Evolutionary conservation across 2,797 vertebrate species (phyloP), one percentile per base, ranked within the genome.

Genomic region (Dicrostonyx torquatus): DNA sequence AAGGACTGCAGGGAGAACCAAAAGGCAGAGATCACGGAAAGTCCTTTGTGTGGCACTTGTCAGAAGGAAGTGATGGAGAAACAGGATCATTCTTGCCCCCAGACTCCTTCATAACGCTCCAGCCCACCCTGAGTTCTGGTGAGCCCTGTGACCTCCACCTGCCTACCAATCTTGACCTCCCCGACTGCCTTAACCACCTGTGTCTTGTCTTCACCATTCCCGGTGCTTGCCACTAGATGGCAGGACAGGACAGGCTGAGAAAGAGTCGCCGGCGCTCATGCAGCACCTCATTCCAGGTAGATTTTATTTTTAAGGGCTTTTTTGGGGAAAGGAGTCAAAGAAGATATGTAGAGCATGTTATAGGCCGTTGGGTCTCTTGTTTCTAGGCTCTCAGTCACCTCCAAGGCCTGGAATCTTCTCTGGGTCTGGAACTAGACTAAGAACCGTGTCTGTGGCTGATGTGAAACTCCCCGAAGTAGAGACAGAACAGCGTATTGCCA

Each of bases 191-290:
- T 11, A 17, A 10, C 29, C 2, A 24, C 24, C 2, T 1, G 60
- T 11, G 53, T 13, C 29, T 55, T 1, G 50, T 22, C 20, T 17
- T 43, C 11, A 40, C 34, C 68, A 1, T 0, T 91, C 34, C 48
- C 20, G 53, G 9, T 3, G 3, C 31, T 26, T 0, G 17, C 95
- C 97, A 90, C 97, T 95, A 97, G 97, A 94, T 97, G 97, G 96
- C 97, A 97, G 97, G 73, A n/a, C 2, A 22, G 94, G 80, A 5
- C 94, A 20, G 85, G 64, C 8, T 72, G 50, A 84, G 83, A 80
- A 80, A 91, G 15, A 53, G 6, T 43, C 0, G 2, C 10, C 5
- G 24, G 20, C 2, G 1, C n/a, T n/a, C n/a, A n/a, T n/a, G n/a
- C n/a, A n/a, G n/a, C n/a, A n/a, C 20, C 48, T 95, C 7, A 1